Evolutionary conservation across 2,797 vertebrate genomes (phyloP).

Genomic region (Halcyon badia): DNA sequence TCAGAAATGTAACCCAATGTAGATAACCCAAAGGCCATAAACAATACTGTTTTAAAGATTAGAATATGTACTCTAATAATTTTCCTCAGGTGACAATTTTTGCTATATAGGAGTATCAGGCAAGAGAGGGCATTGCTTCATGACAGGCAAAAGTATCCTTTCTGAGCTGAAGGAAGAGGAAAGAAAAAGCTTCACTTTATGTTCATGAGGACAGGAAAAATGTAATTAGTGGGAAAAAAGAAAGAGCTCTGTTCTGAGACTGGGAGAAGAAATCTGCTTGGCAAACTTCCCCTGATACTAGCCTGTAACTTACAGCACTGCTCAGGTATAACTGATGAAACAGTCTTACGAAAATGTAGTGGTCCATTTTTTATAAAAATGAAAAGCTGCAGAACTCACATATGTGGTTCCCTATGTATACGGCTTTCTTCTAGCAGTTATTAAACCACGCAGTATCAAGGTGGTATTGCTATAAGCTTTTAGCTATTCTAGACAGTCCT

Average conservation of each 20-base stretch:
- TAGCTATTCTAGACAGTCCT: not conserved
- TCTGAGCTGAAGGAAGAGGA: not conserved
- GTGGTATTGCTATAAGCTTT: not conserved
- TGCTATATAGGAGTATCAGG: not conserved
- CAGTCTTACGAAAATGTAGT: not conserved
- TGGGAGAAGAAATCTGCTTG: not conserved
- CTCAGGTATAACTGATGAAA: not conserved
- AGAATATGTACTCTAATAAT: not conserved
- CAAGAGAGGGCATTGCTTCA: not conserved
- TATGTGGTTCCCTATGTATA: not conserved
- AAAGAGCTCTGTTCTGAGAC: not conserved
- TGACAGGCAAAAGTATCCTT: not conserved
- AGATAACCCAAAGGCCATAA: not conserved
- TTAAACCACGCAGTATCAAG: not conserved
- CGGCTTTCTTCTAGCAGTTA: not conserved
- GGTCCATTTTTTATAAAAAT: not conserved
- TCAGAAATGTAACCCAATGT: not conserved
- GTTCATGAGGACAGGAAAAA: not conserved
- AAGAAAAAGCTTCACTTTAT: not conserved
- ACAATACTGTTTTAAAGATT: not conserved
- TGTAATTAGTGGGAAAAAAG: not conserved
- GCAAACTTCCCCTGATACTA: not conserved
- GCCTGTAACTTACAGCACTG: not conserved
- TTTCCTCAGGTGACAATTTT: not conserved
- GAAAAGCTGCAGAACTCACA: not conserved